phyloP scores from a whole-genome alignment of 2,113 vertebrate species.

The Colius striatus region DNA sequence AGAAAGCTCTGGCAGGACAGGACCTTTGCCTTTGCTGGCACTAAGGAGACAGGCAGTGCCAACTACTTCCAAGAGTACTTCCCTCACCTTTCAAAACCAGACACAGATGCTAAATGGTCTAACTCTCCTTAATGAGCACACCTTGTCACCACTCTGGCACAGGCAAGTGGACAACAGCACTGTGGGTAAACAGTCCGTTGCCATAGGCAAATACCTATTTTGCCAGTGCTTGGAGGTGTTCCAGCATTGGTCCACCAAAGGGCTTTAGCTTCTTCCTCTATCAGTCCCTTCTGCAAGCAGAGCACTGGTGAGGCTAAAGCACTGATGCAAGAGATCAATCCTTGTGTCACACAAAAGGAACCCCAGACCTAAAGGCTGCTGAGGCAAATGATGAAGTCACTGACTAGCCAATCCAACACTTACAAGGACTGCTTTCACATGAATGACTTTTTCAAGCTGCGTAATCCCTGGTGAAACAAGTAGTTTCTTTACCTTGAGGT shows the following conservation, averaged over 20 bases:
- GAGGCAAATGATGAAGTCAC: neutral
- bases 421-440: neutral
- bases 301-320: neutral
- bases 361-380: neutral
- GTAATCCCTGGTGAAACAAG: slow-evolving; percentile 37
- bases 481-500: slow-evolving; percentile 14
- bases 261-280: neutral
- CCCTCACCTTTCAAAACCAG: neutral
- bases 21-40: neutral
- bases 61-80: neutral
- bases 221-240: neutral
- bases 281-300: neutral
- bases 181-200: neutral
- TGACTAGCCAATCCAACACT: neutral
- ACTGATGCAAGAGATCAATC: neutral
- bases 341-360: neutral
- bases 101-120: neutral
- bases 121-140: neutral
- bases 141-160: neutral
- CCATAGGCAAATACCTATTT: neutral
- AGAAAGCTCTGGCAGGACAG: neutral
- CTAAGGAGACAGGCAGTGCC: neutral
- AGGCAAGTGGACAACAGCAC: neutral
- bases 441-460: neutral
- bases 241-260: neutral